Evolutionary conservation across 2,113 vertebrate species (phyloP), one percentile per base, ranked within the genome.

Genomic region (Mesitornis unicolor): DNA sequence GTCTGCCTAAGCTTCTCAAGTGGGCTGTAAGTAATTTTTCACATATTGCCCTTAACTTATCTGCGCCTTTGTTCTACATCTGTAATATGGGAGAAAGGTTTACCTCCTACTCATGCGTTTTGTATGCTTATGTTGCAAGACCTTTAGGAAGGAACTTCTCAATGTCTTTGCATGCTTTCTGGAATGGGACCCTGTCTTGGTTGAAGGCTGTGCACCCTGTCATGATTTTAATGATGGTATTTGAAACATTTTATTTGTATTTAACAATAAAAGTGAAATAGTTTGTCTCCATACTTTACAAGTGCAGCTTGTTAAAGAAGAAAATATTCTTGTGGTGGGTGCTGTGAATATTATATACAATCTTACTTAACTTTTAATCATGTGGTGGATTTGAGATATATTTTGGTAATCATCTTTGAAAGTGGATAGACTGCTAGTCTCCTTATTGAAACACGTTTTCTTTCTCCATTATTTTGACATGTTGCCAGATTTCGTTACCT

Each of bases 21-120:
- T 59, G 60, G 56, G 29, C 56, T 1, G 16, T 94, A 85, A 95
- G 71, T 92, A 83, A 15, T 77, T 91, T 82, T 85, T 86, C 28
- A 57, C 4, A 0, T 42, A 3, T 50, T 78, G 11, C 63, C 78
- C 70, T 81, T 92, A 65, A 65, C 35, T 87, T 63, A 63, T 47
- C 71, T 84, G 57, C 0, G 2, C 38, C 40, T 84, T 81, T 90
- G 28, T 47, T 70, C 67, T 83, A 0, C 74, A 26, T 57, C 31
- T 95, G 20, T 71, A 51, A 56, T 68, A 14, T 8, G 13, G 59
- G 45, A 63, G 71, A 84, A 92, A 6, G 59, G 47, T 64, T 95
- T 84, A 59, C 68, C 40, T 81, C 47, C 54, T 86, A 31, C 59
- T 59, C 25, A 10, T 42, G 8, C 61, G 51, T 42, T 63, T 67